Conservation (phyloP, 1,140 invertebrate species). For the Cydia pomonella region DNA sequence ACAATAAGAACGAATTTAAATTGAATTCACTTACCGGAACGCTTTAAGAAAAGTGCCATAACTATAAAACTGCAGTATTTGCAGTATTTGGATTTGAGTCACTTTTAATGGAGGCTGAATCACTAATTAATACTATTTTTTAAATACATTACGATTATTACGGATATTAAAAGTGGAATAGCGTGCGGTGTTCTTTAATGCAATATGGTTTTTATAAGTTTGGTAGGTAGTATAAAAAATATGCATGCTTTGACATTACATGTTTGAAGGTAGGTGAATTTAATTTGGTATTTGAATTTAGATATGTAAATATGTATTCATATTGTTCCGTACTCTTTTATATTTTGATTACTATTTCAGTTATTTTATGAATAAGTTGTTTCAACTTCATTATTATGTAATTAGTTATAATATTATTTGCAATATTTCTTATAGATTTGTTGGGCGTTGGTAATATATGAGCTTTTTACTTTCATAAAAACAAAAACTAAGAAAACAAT, state of each 20-base stretch:
- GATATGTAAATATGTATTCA: not conserved
- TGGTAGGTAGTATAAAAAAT: not conserved
- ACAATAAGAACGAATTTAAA: conserved; percentile 18
- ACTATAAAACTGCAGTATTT: not conserved
- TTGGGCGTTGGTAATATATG: no score
- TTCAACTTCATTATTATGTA: no score
- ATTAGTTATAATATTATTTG: no score
- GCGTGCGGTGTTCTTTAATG: not conserved
- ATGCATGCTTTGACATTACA: not conserved
- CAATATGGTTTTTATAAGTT: not conserved
- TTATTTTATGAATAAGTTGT: no score
- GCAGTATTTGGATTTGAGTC: not conserved
- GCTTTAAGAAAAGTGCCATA: not conserved
- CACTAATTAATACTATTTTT: not conserved
- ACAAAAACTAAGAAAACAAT: conserved; percentile 35
- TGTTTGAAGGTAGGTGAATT: not conserved
- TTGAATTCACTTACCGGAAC: conserved; percentile 24
- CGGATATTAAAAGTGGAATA: not conserved
- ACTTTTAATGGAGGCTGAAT: not conserved
- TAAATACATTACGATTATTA: not conserved
- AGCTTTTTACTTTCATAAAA: conserved; percentile 10
- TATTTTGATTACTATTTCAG: no score
- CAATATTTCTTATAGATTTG: no score
- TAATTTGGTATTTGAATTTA: not conserved
- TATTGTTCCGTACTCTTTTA: not conserved